phyloP scores from a whole-genome alignment of 1,140 invertebrate genomes.

The Macrotrachela quadricornifera region DNA sequence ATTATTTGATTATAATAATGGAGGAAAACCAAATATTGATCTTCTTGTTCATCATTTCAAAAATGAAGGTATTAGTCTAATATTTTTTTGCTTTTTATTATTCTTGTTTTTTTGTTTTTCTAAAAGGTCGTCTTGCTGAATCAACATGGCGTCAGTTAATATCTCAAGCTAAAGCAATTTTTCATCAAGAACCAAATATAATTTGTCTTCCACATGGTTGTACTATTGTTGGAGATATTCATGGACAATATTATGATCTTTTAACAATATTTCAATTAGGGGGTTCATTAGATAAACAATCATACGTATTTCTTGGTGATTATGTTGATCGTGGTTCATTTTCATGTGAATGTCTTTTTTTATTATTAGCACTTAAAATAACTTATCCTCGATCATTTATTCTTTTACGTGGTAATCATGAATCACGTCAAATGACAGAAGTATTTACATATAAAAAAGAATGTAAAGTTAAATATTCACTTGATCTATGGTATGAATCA shows the following conservation, averaged over 20 bases:
- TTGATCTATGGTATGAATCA: conserved; percentile 21
- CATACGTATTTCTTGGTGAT: conserved; percentile 36
- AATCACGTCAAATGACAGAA: conserved; percentile 13
- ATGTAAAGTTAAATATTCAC: conserved; percentile 20
- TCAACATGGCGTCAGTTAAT: neutral
- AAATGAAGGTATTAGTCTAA: neutral
- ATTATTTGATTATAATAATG: neutral
- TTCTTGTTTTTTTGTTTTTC: no score
- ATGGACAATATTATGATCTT: conserved; percentile 39
- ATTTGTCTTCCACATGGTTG: conserved; percentile 38
- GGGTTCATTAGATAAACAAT: conserved; percentile 33
- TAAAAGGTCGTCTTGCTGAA: neutral
- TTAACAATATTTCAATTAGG: conserved; percentile 29
- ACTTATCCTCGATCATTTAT: conserved; percentile 37
- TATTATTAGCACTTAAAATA: conserved; percentile 18
- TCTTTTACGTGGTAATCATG: conserved; percentile 16
- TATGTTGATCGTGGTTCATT: conserved; percentile 26
- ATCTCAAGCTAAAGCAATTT: conserved; percentile 24
- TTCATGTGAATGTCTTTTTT: conserved; percentile 7
- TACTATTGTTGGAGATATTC: conserved; percentile 46
- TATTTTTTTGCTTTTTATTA: no score
- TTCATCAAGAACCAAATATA: conserved; percentile 40
- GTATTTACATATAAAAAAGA: conserved; percentile 23
- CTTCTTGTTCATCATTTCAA: conserved; percentile 1
- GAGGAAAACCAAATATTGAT: neutral